Base-by-base conservation (phyloP, 2,797 vertebrate species). In the Chlorospingus flavigularis region DNA sequence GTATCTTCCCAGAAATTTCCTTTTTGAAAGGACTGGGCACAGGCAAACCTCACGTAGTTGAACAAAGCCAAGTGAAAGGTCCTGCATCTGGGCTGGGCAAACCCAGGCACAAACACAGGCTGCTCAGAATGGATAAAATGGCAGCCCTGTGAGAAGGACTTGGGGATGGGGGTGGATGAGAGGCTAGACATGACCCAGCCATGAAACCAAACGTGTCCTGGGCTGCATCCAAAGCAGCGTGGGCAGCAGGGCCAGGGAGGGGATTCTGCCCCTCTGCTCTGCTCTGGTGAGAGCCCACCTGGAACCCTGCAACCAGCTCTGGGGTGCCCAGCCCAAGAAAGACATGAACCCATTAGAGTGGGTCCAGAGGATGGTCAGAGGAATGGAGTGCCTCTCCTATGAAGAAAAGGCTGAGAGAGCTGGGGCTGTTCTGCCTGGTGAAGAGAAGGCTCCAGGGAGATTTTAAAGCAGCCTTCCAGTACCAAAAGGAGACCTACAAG, bases 181-280 rank as follows among this genome's bases (percentile, higher is more conserved):
- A 47, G 24, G 24, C n/a, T 26, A 15, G 25, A 51, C 30, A 19
- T 7, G 50, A 31, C 13, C 4, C 37, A 55, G 42, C 14, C 7
- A 20, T 6, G 14, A 51, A 16, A 31, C 15, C n/a, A 51, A 13
- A 3, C 0, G 0, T 18, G 17, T 23, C 63, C 58, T 35, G 33
- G 17, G 39, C 39, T 58, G 43, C 17, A 58, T 35, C 39, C 66
- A 65, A 19, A 71, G 45, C 25, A 35, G 8, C 0, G 0, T 35
- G 39, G 33, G 7, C 58, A 86, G 47, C 47, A 71, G 50, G 25
- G 7, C 1, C 2, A 63, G 33, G 43, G 25, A 65, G 51, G 45
- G 23, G 21, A 58, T 58, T 51, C 45, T 47, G 33, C 1, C 25
- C 30, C 25, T 71, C 17, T 37, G 24, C 16, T 35, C 31, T 7